Percentiles rank a stretch among this genome's conserved stretches.
phyloP scores from a whole-genome alignment of 2,888 invertebrate genomes.

The Auanema freiburgensis region DNA sequence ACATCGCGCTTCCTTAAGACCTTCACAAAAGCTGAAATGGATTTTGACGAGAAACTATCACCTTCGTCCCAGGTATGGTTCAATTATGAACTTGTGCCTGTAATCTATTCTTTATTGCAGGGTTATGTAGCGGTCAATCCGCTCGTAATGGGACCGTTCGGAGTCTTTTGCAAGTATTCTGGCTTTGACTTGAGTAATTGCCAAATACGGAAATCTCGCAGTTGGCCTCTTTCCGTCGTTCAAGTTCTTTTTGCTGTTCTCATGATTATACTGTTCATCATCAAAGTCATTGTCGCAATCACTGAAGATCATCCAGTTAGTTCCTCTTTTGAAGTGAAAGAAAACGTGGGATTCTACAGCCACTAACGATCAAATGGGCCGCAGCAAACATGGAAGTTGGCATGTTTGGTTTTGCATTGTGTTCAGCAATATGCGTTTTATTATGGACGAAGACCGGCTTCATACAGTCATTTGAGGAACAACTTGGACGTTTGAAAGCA shows the following conservation, averaged over 20 bases:
- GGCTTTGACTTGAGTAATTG: conserved; percentile 13
- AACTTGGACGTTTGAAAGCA: conserved; percentile 9
- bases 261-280: conserved; percentile 7
- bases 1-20: too few species aligned
- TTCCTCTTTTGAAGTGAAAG: neutral
- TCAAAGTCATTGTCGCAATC: neutral
- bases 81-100: too few species aligned
- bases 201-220: conserved; percentile 4
- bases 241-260: conserved; percentile 8
- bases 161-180: conserved; percentile 10
- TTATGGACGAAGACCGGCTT: conserved; percentile 17
- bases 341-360: conserved; percentile 4
- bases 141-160: conserved; percentile 16
- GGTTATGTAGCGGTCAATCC: neutral
- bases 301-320: conserved; percentile 2
- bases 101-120: too few species aligned
- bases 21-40: too few species aligned
- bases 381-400: conserved; percentile 11
- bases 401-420: conserved; percentile 11
- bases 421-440: conserved; percentile 13
- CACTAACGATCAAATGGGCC: conserved; percentile 12
- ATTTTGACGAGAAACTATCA: too few species aligned
- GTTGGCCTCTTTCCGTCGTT: conserved; percentile 3
- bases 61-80: too few species aligned
- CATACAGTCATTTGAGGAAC: conserved; percentile 15